phyloP scores from a whole-genome alignment of 2,888 invertebrate genomes.

The Caenorhabditis angaria region DNA sequence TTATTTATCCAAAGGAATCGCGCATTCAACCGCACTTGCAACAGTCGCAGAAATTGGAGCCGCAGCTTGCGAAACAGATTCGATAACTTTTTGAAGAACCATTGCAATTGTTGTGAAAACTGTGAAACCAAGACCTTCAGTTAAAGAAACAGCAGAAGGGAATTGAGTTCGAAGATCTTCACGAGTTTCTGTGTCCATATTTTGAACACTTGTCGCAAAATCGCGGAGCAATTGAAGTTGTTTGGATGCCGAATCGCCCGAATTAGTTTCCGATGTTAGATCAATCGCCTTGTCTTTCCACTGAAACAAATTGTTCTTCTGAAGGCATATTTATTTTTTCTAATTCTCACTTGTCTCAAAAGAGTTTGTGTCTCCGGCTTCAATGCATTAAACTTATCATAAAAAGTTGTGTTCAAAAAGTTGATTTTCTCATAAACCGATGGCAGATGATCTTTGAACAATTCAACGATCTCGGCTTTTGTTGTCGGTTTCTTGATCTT shows the following conservation, averaged over 20 bases:
- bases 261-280: slow-evolving; percentile 31
- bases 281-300: slow-evolving; percentile 46
- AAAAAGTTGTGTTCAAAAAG: slow-evolving; percentile 44
- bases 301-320: slow-evolving; percentile 14
- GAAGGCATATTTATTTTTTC: not conserved
- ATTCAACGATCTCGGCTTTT: slow-evolving; percentile 33
- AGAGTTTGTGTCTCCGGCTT: slow-evolving; percentile 48
- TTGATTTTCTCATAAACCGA: slow-evolving; percentile 44
- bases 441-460: slow-evolving; percentile 45
- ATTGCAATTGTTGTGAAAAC: slow-evolving; percentile 48
- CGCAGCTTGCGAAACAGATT: slow-evolving; percentile 26
- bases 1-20: slow-evolving; percentile 16
- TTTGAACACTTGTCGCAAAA: slow-evolving; percentile 42
- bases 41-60: slow-evolving; percentile 2
- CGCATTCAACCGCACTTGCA: slow-evolving; percentile 11
- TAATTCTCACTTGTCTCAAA: slow-evolving; percentile 19
- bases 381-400: slow-evolving; percentile 44
- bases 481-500: slow-evolving; percentile 40
- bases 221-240: slow-evolving; percentile 44
- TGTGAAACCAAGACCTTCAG: slow-evolving; percentile 53
- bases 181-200: slow-evolving; percentile 33
- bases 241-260: slow-evolving; percentile 41
- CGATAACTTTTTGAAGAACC: slow-evolving; percentile 49
- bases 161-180: slow-evolving; percentile 48
- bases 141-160: slow-evolving; percentile 46